Evolutionary conservation across 2,113 vertebrate genomes (phyloP).

Genomic region (Aplodontia rufa): DNA sequence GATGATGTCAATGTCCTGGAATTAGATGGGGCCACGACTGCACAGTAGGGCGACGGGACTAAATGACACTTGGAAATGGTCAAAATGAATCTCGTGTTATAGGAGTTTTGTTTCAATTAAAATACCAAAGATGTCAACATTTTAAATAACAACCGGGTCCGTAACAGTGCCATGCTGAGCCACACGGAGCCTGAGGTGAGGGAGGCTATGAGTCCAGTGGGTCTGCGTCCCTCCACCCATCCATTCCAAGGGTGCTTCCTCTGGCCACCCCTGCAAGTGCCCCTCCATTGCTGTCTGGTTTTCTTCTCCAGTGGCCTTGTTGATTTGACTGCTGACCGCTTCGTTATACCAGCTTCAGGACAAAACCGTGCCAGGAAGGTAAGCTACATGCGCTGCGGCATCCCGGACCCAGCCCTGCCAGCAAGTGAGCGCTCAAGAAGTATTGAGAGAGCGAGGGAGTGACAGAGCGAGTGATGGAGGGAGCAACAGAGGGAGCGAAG

Average conservation of each 20-base stretch:
- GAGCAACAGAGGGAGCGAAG: too few species aligned
- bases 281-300: too few species aligned
- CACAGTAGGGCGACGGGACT: not conserved
- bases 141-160: not conserved
- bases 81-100: not conserved
- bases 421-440: not conserved
- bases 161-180: fast-evolving
- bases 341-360: fast-evolving
- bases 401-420: not conserved
- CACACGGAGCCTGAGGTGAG: fast-evolving
- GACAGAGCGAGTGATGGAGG: too few species aligned
- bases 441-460: not conserved
- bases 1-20: not conserved
- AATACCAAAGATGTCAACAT: not conserved
- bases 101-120: not conserved
- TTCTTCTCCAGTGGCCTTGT: not conserved
- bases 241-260: too few species aligned
- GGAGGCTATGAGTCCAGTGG: fast-evolving
- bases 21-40: too few species aligned
- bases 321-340: not conserved
- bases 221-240: too few species aligned
- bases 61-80: not conserved
- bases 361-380: fast-evolving
- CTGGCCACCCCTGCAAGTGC: too few species aligned
- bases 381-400: fast-evolving